Percentiles rank a stretch among this genome's conserved stretches.
Conservation (phyloP, 2,797 vertebrate genomes). For the Cyclura pinguis region DNA sequence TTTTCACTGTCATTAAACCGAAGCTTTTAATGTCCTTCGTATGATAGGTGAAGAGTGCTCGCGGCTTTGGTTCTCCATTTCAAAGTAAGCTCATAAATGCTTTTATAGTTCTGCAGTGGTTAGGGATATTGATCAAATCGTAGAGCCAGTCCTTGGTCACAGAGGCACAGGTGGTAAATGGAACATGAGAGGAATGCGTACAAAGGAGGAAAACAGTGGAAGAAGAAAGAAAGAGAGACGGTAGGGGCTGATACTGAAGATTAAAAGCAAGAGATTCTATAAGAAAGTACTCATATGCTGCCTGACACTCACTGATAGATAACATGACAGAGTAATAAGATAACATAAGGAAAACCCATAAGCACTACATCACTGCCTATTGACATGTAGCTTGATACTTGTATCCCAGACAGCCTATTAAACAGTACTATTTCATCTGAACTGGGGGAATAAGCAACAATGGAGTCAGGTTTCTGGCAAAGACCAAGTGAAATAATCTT, state of each 20-base stretch:
- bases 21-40: constrained; percentile 41
- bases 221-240: constrained; percentile 36
- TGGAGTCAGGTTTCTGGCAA: constrained; percentile 56
- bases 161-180: constrained; percentile 36
- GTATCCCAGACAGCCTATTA: constrained; percentile 63
- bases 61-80: constrained; percentile 41
- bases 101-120: constrained; percentile 42
- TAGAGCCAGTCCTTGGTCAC: constrained; percentile 27
- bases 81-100: constrained; percentile 15
- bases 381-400: constrained; percentile 48
- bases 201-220: constrained; percentile 42
- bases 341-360: constrained; percentile 50
- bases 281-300: constrained; percentile 39
- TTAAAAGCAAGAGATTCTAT: constrained; percentile 31
- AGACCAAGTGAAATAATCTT: constrained; percentile 46
- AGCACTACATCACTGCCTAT: constrained; percentile 54
- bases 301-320: constrained; percentile 55
- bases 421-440: constrained; percentile 57
- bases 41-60: constrained; percentile 29
- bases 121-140: constrained; percentile 46
- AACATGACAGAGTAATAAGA: constrained; percentile 62
- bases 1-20: constrained; percentile 29
- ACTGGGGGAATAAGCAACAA: neutral
- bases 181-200: constrained; percentile 33
- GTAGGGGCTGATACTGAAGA: constrained; percentile 25